Conservation (phyloP, 1,140 invertebrate species). For the Drosophila nigrodunni region DNA sequence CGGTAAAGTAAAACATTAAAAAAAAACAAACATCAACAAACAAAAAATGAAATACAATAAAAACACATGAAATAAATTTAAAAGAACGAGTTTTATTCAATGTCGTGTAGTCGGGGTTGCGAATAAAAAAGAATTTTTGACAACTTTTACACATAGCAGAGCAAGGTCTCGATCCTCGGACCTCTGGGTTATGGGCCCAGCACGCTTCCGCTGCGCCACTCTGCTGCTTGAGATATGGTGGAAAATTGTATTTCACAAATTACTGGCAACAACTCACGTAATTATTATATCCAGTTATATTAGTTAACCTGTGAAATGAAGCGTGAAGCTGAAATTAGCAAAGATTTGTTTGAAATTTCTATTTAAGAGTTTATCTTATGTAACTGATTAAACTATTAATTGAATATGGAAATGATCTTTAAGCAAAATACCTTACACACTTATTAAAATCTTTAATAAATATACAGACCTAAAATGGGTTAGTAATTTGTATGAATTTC, state of each 20-base stretch:
- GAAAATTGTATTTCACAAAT: background rate
- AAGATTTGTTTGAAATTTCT: too few species aligned
- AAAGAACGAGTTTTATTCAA: slow-evolving; percentile 51
- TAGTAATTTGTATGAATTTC: too few species aligned
- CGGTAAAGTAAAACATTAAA: slow-evolving; percentile 66
- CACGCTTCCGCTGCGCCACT: slow-evolving; percentile 99
- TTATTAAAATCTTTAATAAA: too few species aligned
- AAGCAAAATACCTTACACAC: too few species aligned
- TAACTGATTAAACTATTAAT: too few species aligned
- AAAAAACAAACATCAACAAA: slow-evolving; percentile 62
- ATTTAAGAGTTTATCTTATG: too few species aligned
- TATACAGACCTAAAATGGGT: too few species aligned
- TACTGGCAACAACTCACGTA: background rate
- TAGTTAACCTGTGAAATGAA: background rate
- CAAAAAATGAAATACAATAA: slow-evolving; percentile 82
- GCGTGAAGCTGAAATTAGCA: too few species aligned
- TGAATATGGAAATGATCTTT: too few species aligned
- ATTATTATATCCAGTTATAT: background rate
- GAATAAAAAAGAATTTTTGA: slow-evolving; percentile 1
- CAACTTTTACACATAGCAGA: slow-evolving; percentile 88
- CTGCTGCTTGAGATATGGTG: slow-evolving; percentile 86
- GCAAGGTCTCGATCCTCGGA: slow-evolving; percentile 97
- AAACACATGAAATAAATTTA: slow-evolving; percentile 75
- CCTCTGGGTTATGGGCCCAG: slow-evolving; percentile 99
- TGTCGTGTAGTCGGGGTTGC: background rate